These are phyloP conservation scores for Trichonephila clavata DNA, from an alignment of 1,140 invertebrate genomes.

Conservation along the genomic window DNA sequence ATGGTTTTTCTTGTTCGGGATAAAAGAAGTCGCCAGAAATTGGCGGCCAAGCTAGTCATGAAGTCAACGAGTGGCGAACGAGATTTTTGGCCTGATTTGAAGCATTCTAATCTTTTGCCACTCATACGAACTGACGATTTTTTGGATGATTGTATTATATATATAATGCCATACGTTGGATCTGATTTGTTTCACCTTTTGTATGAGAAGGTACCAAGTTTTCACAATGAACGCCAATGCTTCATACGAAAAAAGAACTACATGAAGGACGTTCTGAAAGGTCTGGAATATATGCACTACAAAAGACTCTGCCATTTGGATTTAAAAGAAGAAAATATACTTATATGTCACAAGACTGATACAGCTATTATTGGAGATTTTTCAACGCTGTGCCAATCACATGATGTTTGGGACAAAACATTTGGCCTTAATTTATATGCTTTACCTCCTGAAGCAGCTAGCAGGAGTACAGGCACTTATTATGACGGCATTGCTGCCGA, in stretches of 20 bases:
- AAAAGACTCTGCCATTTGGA: slow-evolving; percentile 53
- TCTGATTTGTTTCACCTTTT: slow-evolving; percentile 21
- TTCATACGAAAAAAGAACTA: slow-evolving; percentile 9
- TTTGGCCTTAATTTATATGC: slow-evolving; percentile 13
- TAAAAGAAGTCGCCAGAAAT: not conserved
- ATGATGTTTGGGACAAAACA: not conserved
- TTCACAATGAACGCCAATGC: not conserved
- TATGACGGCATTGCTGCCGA: slow-evolving; percentile 27
- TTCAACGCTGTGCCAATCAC: not conserved
- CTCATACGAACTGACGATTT: slow-evolving; percentile 31
- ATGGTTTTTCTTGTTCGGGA: not conserved
- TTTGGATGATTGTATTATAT: not conserved
- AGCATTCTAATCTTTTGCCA: slow-evolving; percentile 46
- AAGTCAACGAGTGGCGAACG: not conserved
- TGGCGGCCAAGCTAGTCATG: slow-evolving; percentile 35
- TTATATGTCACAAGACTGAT: slow-evolving; percentile 46
- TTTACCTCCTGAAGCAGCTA: slow-evolving; percentile 50
- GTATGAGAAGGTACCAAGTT: slow-evolving; percentile 1
- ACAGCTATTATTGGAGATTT: slow-evolving; percentile 54
- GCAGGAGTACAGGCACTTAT: not conserved
- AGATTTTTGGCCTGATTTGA: slow-evolving; percentile 11
- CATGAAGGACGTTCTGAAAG: slow-evolving; percentile 42
- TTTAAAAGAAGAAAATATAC: slow-evolving; percentile 62
- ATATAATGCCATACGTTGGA: slow-evolving; percentile 38
- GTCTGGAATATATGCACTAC: slow-evolving; percentile 52